Conservation (phyloP, 2,113 vertebrate species). For the Pogonocichla stellata region DNA sequence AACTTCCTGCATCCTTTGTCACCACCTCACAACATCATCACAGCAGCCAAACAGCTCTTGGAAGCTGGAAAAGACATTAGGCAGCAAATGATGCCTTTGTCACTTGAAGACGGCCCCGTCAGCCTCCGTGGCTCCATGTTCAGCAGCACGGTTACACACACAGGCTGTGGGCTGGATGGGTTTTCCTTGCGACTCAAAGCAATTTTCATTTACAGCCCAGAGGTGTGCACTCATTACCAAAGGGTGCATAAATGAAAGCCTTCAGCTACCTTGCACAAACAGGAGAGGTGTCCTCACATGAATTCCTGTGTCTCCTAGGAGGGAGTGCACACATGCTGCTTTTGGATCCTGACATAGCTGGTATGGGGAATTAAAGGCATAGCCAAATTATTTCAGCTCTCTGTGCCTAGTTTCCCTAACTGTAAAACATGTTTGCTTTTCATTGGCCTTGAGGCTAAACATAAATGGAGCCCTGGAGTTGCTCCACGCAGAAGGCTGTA, state of each 20-base stretch:
- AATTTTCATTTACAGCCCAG: not conserved
- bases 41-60: not conserved
- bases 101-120: not conserved
- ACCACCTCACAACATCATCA: not conserved
- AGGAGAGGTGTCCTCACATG: not conserved
- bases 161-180: not conserved
- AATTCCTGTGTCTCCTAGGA: not conserved
- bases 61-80: slow-evolving; percentile 33
- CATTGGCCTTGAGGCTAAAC: not conserved
- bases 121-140: not conserved
- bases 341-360: not conserved
- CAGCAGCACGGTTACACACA: not conserved
- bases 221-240: not conserved
- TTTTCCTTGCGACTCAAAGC: slow-evolving; percentile 32
- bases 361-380: not conserved
- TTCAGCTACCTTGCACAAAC: not conserved
- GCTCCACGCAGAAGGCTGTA: not conserved
- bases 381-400: not conserved
- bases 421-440: not conserved
- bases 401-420: not conserved
- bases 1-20: slow-evolving; percentile 43
- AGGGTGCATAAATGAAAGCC: not conserved
- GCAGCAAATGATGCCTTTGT: not conserved
- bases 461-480: not conserved
- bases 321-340: not conserved